Evolutionary conservation across 2,113 vertebrate species (phyloP).

Genomic region (Paedocypris sp.): DNA sequence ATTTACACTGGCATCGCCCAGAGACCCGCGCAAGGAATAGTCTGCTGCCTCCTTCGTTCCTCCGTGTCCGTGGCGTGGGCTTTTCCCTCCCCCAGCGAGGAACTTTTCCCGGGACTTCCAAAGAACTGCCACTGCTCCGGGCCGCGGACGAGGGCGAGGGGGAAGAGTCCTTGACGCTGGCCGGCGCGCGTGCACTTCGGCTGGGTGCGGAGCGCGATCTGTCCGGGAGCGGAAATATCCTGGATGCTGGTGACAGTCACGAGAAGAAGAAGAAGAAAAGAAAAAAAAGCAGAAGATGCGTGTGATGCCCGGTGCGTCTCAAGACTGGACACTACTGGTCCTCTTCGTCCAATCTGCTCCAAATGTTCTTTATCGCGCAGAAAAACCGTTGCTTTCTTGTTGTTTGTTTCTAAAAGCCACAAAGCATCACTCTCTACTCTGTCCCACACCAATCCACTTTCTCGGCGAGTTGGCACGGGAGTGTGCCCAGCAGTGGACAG

Average conservation of each 20-base stretch:
- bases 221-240: slow-evolving; percentile 36
- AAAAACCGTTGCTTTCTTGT: no score
- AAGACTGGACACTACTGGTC: slow-evolving; percentile 29
- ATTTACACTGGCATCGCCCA: slow-evolving; percentile 96
- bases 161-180: slow-evolving; percentile 31
- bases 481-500: slow-evolving; percentile 48
- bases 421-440: neutral
- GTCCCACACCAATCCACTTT: slow-evolving; percentile 43
- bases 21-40: slow-evolving; percentile 76
- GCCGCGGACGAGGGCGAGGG: slow-evolving; percentile 46
- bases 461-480: slow-evolving; percentile 37
- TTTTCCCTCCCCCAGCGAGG: slow-evolving; percentile 33
- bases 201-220: slow-evolving; percentile 22
- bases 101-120: slow-evolving; percentile 43
- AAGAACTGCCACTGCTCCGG: slow-evolving; percentile 57
- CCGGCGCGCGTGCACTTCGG: slow-evolving; percentile 28
- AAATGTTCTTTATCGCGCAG: no score
- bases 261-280: no score
- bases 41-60: slow-evolving; percentile 60
- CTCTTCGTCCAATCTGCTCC: slow-evolving; percentile 28
- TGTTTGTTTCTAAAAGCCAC: slow-evolving; percentile 24
- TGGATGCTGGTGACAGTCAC: slow-evolving; percentile 34
- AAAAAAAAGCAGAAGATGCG: slow-evolving; percentile 30
- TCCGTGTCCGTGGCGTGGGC: slow-evolving; percentile 32
- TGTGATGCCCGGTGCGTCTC: slow-evolving; percentile 26